phyloP scores from a whole-genome alignment of 2,797 vertebrate genomes.

The Tarsius wallacei region DNA sequence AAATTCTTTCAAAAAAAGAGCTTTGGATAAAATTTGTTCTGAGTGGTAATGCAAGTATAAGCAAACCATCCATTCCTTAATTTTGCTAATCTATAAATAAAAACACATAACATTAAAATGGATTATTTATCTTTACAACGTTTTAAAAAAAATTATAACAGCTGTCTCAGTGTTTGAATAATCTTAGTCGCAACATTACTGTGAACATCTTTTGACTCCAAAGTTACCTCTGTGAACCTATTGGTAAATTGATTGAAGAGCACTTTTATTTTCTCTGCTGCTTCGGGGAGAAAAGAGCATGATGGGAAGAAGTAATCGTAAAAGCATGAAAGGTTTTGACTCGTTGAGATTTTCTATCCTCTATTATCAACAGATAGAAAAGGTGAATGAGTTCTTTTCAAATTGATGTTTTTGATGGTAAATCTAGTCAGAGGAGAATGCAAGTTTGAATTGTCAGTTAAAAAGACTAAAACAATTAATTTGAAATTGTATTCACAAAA shows the following conservation, averaged over 20 bases:
- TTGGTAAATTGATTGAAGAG: conserved; percentile 29
- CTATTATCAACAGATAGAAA: background rate
- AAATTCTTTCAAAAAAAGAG: conserved; percentile 19
- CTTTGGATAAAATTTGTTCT: background rate
- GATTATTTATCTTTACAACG: background rate
- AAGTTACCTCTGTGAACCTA: conserved; percentile 15
- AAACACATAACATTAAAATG: background rate
- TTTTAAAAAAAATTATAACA: background rate
- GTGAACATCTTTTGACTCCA: background rate
- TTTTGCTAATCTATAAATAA: background rate
- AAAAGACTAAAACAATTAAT: background rate
- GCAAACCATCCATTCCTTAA: background rate
- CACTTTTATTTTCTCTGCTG: conserved; percentile 48
- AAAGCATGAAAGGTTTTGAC: conserved; percentile 22
- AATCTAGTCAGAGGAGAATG: background rate
- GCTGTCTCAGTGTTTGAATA: conserved; percentile 5
- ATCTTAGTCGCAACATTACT: conserved; percentile 1
- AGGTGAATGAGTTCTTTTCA: background rate
- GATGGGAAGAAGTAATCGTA: conserved; percentile 12
- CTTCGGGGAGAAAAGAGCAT: background rate
- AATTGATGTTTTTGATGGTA: background rate
- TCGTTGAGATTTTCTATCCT: background rate
- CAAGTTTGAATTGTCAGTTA: background rate
- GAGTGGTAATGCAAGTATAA: background rate
- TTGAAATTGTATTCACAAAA: background rate